A percentile compares a stretch with the other conserved stretches of the same genome.
These are phyloP conservation scores for Hoplodrina blanda DNA, from an alignment of 2,888 invertebrate species.

Conservation along the genomic window DNA sequence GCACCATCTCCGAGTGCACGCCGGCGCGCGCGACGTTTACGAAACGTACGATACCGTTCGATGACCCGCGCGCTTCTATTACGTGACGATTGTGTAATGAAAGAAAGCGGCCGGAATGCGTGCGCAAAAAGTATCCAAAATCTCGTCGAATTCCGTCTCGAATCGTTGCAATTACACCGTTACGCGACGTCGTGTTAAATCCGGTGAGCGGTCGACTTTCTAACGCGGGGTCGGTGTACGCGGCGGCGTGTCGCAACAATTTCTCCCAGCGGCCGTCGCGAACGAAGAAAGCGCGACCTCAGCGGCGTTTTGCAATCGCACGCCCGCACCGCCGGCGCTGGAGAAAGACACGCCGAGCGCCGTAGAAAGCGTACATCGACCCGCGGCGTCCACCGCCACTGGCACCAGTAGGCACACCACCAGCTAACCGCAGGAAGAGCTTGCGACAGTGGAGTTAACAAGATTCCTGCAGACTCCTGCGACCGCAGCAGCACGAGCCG, in stretches of 20 bases:
- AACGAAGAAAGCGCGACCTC: constrained; percentile 91
- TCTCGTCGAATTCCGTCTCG: constrained; percentile 85
- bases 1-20: constrained; percentile 70
- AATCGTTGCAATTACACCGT: constrained; percentile 89
- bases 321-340: constrained; percentile 69
- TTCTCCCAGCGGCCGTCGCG: constrained; percentile 88
- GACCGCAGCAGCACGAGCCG: constrained; percentile 75
- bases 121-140: constrained; percentile 88
- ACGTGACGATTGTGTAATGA: constrained; percentile 86
- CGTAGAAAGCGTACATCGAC: constrained; percentile 86
- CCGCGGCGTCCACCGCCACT: constrained; percentile 60
- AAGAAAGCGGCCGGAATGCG: constrained; percentile 89
- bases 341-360: constrained; percentile 76
- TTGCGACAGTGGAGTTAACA: constrained; percentile 80
- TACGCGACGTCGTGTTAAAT: constrained; percentile 88
- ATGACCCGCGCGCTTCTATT: constrained; percentile 83
- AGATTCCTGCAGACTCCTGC: constrained; percentile 77
- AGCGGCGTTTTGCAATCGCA: constrained; percentile 89
- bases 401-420: constrained; percentile 25
- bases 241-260: constrained; percentile 89
- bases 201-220: constrained; percentile 90
- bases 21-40: constrained; percentile 74
- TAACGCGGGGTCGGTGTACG: constrained; percentile 90
- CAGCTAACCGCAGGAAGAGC: constrained; percentile 72
- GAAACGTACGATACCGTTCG: constrained; percentile 82